Percentiles rank a stretch among this genome's conserved stretches.
phyloP scores from a whole-genome alignment of 2,888 invertebrate species.

The Aspidiotus rigidus region DNA sequence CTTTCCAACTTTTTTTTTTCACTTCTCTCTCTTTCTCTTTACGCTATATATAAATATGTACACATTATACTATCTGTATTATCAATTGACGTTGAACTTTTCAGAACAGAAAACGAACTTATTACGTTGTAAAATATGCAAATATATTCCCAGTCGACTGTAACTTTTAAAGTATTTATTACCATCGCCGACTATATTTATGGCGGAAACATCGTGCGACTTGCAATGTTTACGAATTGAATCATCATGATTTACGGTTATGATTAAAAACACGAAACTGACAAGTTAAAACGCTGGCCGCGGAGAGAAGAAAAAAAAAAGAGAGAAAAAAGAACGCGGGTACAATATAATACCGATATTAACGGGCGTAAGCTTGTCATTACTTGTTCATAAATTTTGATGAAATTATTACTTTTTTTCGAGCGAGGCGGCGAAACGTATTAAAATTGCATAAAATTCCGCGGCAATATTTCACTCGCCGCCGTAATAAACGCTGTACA shows the following conservation, averaged over 20 bases:
- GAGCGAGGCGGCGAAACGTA: constrained; percentile 32
- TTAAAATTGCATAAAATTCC: constrained; percentile 34
- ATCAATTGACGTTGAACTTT: constrained; percentile 4
- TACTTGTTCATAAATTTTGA: constrained; percentile 34
- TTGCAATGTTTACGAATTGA: constrained; percentile 33
- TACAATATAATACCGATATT: constrained; percentile 32
- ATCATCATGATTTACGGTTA: constrained; percentile 34
- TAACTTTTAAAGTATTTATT: constrained; percentile 33
- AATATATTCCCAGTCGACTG: constrained; percentile 33
- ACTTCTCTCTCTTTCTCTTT: too few relatives aligned
- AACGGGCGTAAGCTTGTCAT: constrained; percentile 33
- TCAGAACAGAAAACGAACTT: constrained; percentile 12
- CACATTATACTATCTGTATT: neutral
- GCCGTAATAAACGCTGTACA: constrained; percentile 27
- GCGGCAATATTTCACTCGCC: constrained; percentile 27
- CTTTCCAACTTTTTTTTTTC: too few relatives aligned
- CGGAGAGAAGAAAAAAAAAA: constrained; percentile 1
- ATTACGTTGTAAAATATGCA: constrained; percentile 32
- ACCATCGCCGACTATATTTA: constrained; percentile 31
- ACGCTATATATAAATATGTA: too few relatives aligned
- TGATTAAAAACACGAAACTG: constrained; percentile 33
- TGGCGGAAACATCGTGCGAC: constrained; percentile 33
- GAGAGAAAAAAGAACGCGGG: neutral
- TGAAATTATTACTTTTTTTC: constrained; percentile 31
- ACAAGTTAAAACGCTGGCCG: constrained; percentile 24